A percentile compares a stretch with the other conserved stretches of the same genome.
phyloP scores from a whole-genome alignment of 2,797 vertebrate species.

The Silurus lanzhouensis region DNA sequence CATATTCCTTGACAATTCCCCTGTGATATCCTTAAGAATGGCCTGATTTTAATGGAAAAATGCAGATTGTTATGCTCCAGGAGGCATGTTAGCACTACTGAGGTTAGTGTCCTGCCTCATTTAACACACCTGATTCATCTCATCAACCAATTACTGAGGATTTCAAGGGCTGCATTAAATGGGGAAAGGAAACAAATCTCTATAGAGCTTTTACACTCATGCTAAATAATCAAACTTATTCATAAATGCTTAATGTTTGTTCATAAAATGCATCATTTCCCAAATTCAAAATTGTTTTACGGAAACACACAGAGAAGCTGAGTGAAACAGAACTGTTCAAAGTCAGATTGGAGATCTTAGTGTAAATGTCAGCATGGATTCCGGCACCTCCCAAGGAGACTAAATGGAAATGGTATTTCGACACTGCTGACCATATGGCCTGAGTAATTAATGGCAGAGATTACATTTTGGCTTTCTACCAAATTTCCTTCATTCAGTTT shows the following conservation, averaged over 20 bases:
- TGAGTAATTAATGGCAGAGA: slow-evolving; percentile 76
- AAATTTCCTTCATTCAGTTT: slow-evolving; percentile 70
- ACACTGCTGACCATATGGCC: slow-evolving; percentile 78
- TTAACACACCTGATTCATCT: slow-evolving; percentile 23
- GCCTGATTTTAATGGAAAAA: slow-evolving; percentile 25
- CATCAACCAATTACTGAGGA: not conserved
- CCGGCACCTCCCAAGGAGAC: slow-evolving; percentile 71
- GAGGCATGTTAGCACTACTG: not conserved
- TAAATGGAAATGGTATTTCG: slow-evolving; percentile 74
- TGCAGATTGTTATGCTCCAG: slow-evolving; percentile 10
- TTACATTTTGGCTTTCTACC: slow-evolving; percentile 75
- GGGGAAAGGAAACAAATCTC: not conserved
- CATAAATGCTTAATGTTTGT: slow-evolving; percentile 19
- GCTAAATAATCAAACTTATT: not conserved
- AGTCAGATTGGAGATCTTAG: slow-evolving; percentile 65
- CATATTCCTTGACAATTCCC: slow-evolving; percentile 10
- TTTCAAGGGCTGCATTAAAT: not conserved
- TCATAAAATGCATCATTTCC: slow-evolving; percentile 29
- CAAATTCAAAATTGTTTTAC: slow-evolving; percentile 26
- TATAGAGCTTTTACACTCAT: not conserved
- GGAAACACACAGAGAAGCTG: slow-evolving; percentile 9
- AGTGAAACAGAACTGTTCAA: slow-evolving; percentile 41
- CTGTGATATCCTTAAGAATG: slow-evolving; percentile 10
- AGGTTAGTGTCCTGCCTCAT: not conserved
- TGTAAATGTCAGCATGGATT: slow-evolving; percentile 77